Evolutionary conservation across 2,113 vertebrate species (phyloP).

Genomic region (Takifugu flavidus): DNA sequence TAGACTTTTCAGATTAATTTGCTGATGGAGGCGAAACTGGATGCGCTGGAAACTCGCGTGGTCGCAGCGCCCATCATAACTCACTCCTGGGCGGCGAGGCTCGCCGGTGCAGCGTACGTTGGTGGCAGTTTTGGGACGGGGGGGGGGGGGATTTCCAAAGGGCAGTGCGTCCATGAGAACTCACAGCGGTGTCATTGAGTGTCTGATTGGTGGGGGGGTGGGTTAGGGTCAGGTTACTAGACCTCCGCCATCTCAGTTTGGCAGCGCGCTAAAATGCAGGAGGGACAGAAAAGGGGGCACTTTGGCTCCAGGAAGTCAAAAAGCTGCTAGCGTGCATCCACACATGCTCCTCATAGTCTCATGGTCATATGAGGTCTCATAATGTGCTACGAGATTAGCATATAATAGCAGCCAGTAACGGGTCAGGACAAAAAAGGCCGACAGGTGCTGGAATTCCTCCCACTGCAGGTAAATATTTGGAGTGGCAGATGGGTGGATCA

Average conservation of each 20-base stretch:
- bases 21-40: slow-evolving; percentile 29
- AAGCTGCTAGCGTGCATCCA: slow-evolving; percentile 7
- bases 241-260: slow-evolving; percentile 44
- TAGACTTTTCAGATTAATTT: slow-evolving; percentile 2
- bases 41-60: slow-evolving; percentile 3
- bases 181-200: slow-evolving; percentile 31
- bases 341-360: background rate
- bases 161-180: slow-evolving; percentile 54
- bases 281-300: slow-evolving; percentile 16
- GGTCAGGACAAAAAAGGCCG: background rate
- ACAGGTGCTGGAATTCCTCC: slow-evolving; percentile 5
- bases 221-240: slow-evolving; percentile 49
- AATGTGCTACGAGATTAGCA: too few relatives aligned
- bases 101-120: too few relatives aligned
- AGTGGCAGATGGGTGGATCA: slow-evolving; percentile 31
- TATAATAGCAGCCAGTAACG: too few relatives aligned
- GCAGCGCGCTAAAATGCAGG: slow-evolving; percentile 8
- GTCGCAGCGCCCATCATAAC: background rate
- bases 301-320: background rate
- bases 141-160: slow-evolving; percentile 58
- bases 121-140: slow-evolving; percentile 24
- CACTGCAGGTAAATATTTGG: background rate
- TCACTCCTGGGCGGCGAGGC: slow-evolving; percentile 33
- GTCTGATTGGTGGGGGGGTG: background rate
- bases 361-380: background rate